Evolutionary conservation across 2,797 vertebrate species (phyloP), one percentile per base, ranked within the genome.

Genomic region (Onychomys arenicola): DNA sequence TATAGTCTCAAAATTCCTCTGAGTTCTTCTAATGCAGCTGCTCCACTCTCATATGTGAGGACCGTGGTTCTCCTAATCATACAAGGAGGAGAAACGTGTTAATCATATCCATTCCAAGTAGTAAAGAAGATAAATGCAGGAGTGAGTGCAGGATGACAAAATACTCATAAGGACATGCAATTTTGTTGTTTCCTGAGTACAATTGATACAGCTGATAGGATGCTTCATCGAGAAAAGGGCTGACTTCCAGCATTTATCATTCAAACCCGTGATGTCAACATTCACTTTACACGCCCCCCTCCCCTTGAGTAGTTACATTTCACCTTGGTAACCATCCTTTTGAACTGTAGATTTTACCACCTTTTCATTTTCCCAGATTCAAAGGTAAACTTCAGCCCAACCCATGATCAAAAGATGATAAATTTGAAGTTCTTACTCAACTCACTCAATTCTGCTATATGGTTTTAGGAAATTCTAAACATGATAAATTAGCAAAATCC

Each of bases 401-500:
- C 21, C 76, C 37, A 29, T 77, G 61, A 37, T 65, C 43, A 87
- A 94, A 94, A 73, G 37, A 71, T 59, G 25, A 14, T 83, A 80
- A 82, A 90, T 75, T 76, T 59, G 55, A 94, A 92, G 59, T 77
- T 40, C 32, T 75, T 19, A n/a, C n/a, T 63, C 25, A 95, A 81
- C 23, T 92, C 91, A 82, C 21, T 88, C 34, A 17, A 21, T 75
- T 92, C 87, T 10, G 16, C 32, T 46, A 46, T 49, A 78, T 2
- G 67, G 40, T 46, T n/a, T 82, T 94, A 37, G 89, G 61, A 92
- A 43, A 82, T 67, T 69, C 29, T 77, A 69, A 92, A 95, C 85
- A 75, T 49, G 46, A 29, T 75, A 49, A 69, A 43, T 69, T 89
- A 76, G 14, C 34, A 95, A 91, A 89, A 71, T 27, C 4, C 8